A percentile compares a stretch with the other conserved stretches of the same genome.
Conservation (phyloP, 1,140 invertebrate genomes). For the Anthonomus grandis region DNA sequence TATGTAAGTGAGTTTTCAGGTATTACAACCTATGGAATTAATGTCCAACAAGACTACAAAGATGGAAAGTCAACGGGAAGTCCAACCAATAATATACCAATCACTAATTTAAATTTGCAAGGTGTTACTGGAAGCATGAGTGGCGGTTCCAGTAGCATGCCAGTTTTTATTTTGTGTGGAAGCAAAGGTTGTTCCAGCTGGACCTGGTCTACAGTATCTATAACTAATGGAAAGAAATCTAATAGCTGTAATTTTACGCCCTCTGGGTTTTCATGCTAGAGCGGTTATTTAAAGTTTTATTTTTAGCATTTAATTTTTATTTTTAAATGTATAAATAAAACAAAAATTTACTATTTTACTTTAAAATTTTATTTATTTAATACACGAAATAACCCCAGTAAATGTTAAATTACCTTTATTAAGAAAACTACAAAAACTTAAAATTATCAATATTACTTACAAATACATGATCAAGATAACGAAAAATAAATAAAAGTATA, state of each 20-base stretch:
- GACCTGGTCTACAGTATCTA: slow-evolving; percentile 12
- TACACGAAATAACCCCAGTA: no score
- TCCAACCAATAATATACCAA: slow-evolving; percentile 18
- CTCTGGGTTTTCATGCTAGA: slow-evolving; percentile 4
- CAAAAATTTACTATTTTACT: no score
- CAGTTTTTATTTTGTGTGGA: slow-evolving; percentile 18
- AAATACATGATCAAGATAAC: no score
- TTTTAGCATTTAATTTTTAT: no score
- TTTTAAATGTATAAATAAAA: no score
- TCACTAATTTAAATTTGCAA: slow-evolving; percentile 1
- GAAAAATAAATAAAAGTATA: no score
- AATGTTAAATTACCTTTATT: no score
- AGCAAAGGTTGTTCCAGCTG: slow-evolving; percentile 8
- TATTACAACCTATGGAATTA: slow-evolving; percentile 16
- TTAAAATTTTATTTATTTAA: no score
- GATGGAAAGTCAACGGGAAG: slow-evolving; percentile 13
- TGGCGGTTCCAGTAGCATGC: slow-evolving; percentile 1
- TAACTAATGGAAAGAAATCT: background rate
- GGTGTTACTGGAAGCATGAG: slow-evolving; percentile 8
- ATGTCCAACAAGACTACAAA: slow-evolving; percentile 23
- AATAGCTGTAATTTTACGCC: slow-evolving; percentile 7
- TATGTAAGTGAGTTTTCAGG: slow-evolving; percentile 1
- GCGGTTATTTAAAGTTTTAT: no score
- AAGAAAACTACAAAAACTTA: no score
- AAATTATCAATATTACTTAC: no score